These are phyloP conservation scores for Philypnodon macrostomus DNA, from an alignment of 2,797 vertebrate genomes.

Conservation along the genomic window DNA sequence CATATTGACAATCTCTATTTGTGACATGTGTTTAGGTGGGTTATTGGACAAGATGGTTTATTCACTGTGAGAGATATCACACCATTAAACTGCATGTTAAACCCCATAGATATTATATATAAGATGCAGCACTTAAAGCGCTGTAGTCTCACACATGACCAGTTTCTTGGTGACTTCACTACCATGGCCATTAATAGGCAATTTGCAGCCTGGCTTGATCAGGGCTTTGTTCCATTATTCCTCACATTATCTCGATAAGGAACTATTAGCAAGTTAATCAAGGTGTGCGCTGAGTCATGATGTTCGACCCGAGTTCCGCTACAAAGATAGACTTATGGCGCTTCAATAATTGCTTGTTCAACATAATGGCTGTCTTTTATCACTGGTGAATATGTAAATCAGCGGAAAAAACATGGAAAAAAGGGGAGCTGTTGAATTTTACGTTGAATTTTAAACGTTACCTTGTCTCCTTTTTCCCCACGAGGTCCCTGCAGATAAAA, in stretches of 20 bases:
- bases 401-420: not conserved
- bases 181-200: constrained; percentile 47
- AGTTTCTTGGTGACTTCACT: constrained; percentile 41
- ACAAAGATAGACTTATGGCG: constrained; percentile 24
- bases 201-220: constrained; percentile 57
- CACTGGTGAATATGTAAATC: constrained; percentile 21
- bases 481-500: constrained; percentile 44
- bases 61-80: constrained; percentile 24
- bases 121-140: constrained; percentile 10
- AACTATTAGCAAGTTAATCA: constrained; percentile 59
- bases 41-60: constrained; percentile 22
- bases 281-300: constrained; percentile 36
- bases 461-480: constrained; percentile 69
- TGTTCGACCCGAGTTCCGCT: constrained; percentile 33
- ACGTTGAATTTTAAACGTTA: constrained; percentile 36
- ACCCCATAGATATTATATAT: constrained; percentile 28
- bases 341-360: constrained; percentile 35
- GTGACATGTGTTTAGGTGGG: constrained; percentile 41
- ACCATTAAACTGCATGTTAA: constrained; percentile 23
- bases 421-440: constrained; percentile 1
- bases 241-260: constrained; percentile 47
- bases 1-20: too few relatives aligned
- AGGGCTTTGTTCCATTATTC: constrained; percentile 51
- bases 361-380: constrained; percentile 31
- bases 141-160: constrained; percentile 24